phyloP scores from a whole-genome alignment of 1,140 invertebrate genomes.

The Mamestra configurata region DNA sequence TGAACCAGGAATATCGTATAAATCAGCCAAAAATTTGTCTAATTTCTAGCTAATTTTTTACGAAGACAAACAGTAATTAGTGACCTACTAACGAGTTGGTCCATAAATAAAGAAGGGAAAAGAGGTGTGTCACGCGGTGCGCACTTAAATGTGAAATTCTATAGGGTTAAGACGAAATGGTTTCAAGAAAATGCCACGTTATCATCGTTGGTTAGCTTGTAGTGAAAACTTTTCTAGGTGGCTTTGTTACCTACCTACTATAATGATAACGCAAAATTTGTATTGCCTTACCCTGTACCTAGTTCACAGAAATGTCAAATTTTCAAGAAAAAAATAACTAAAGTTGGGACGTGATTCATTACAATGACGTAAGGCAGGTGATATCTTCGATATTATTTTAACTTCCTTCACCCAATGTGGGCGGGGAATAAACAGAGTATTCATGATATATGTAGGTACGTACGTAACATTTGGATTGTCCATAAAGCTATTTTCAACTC shows the following conservation, averaged over 20 bases:
- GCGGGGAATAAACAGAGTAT: slow-evolving; percentile 28
- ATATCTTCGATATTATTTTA: slow-evolving; percentile 29
- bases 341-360: slow-evolving; percentile 21
- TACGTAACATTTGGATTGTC: neutral
- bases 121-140: slow-evolving; percentile 29
- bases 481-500: slow-evolving; percentile 22
- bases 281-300: neutral
- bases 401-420: slow-evolving; percentile 9
- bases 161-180: slow-evolving; percentile 10
- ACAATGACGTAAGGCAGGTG: slow-evolving; percentile 24
- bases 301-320: neutral
- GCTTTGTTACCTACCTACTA: neutral
- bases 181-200: neutral
- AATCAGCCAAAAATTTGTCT: slow-evolving; percentile 1
- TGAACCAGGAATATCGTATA: slow-evolving; percentile 9
- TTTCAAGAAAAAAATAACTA: slow-evolving; percentile 16
- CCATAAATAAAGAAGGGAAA: slow-evolving; percentile 5
- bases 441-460: no score
- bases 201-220: neutral
- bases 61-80: neutral
- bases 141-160: slow-evolving; percentile 8
- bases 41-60: neutral
- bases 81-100: slow-evolving; percentile 12
- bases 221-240: neutral
- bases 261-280: neutral